phyloP scores from a whole-genome alignment of 2,113 vertebrate genomes.

The Chloropsis hardwickii region DNA sequence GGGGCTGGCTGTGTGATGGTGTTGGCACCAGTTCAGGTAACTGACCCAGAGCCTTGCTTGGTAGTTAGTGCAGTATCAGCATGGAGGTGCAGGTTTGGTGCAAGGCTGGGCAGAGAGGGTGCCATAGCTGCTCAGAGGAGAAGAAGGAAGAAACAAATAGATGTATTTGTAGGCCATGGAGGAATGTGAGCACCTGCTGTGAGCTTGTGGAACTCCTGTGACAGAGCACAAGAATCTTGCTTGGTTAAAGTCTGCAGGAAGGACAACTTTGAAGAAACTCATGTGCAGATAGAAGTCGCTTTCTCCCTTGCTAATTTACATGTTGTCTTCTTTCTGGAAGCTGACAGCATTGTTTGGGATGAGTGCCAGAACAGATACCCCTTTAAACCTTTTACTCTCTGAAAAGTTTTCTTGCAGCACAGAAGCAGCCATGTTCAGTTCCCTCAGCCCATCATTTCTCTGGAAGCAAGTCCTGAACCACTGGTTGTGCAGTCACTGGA shows the following conservation, averaged over 20 bases:
- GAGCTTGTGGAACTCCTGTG: not conserved
- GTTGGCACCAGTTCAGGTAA: not conserved
- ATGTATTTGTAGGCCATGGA: not conserved
- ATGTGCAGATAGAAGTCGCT: not conserved
- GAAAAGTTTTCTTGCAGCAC: not conserved
- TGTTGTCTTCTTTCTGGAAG: not conserved
- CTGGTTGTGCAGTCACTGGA: not conserved
- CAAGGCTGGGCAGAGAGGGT: not conserved
- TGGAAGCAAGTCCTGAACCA: not conserved
- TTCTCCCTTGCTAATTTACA: not conserved
- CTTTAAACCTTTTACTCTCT: not conserved
- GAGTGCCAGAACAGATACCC: not conserved
- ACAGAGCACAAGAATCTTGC: not conserved
- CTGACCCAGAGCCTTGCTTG: not conserved
- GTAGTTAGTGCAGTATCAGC: not conserved
- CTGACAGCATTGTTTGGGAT: not conserved
- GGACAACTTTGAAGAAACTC: not conserved
- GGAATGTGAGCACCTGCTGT: not conserved
- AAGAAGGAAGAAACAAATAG: not conserved
- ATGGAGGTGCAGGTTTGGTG: not conserved
- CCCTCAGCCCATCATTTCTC: not conserved
- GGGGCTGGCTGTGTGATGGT: not conserved
- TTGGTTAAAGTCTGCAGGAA: not conserved
- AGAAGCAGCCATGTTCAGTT: not conserved
- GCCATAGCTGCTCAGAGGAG: not conserved